phyloP scores from a whole-genome alignment of 2,888 invertebrate species.

The Epirrita christyi region DNA sequence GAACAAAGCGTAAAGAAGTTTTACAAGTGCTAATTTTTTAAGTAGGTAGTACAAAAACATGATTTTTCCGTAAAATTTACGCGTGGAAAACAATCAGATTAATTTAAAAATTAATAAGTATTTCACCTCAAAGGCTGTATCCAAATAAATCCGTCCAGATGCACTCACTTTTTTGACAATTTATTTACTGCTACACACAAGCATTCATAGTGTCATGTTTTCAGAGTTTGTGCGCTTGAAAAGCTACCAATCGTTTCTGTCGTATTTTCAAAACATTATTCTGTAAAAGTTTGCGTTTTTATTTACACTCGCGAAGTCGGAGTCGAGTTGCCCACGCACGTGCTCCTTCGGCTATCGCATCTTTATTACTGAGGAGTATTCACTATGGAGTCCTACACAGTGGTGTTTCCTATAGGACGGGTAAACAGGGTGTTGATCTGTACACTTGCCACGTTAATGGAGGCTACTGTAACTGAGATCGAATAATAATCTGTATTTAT shows the following conservation, averaged over 20 bases:
- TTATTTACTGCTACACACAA: neutral
- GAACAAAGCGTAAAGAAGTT: too few species aligned
- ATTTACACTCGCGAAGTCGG: neutral
- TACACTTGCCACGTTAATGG: too few species aligned
- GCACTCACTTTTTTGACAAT: neutral
- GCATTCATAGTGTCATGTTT: neutral
- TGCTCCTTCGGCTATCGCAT: conserved; percentile 2
- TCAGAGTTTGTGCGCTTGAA: neutral
- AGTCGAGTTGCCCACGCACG: neutral
- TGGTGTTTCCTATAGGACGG: too few species aligned
- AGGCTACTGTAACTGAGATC: too few species aligned
- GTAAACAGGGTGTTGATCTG: too few species aligned
- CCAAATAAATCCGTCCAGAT: neutral
- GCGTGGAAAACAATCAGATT: too few species aligned
- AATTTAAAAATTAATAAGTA: neutral
- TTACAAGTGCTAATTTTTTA: too few species aligned
- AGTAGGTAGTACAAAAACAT: too few species aligned
- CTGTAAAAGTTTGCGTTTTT: neutral
- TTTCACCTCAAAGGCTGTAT: neutral
- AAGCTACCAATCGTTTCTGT: too few species aligned
- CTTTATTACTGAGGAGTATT: conserved; percentile 6
- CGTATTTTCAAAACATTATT: too few species aligned
- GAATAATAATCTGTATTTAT: too few species aligned
- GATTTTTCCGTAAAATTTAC: too few species aligned
- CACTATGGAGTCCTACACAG: neutral